phyloP scores from a whole-genome alignment of 2,113 vertebrate species.

The Sprattus sprattus region DNA sequence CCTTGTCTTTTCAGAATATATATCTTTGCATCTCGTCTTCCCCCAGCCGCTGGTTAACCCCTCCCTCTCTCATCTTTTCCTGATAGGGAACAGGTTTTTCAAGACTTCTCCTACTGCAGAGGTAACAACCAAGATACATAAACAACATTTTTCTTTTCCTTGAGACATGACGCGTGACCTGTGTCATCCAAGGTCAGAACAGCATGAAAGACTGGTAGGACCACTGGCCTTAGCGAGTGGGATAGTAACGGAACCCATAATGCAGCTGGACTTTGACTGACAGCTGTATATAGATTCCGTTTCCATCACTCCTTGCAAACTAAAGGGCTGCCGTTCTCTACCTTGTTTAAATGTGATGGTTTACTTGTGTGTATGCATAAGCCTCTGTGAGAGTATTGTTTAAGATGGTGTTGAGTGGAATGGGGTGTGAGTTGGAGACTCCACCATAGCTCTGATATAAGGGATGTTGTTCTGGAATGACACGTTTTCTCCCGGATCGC shows the following conservation, averaged over 20 bases:
- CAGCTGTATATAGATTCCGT: constrained; percentile 77
- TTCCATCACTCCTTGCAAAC: constrained; percentile 65
- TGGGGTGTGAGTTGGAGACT: background rate
- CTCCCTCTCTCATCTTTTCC: constrained; percentile 27
- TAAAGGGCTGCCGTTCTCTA: background rate
- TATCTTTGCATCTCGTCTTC: constrained; percentile 53
- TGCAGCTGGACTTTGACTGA: constrained; percentile 69
- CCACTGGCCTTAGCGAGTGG: constrained; percentile 55
- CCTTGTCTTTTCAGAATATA: background rate
- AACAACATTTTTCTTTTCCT: constrained; percentile 41
- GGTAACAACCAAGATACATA: constrained; percentile 48
- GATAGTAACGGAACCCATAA: constrained; percentile 83
- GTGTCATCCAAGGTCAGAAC: background rate
- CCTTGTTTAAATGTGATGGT: too few relatives aligned
- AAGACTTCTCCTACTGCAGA: constrained; percentile 46
- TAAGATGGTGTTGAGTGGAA: background rate
- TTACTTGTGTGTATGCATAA: background rate
- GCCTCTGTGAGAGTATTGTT: background rate
- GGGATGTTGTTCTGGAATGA: constrained; percentile 85
- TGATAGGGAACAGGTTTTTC: constrained; percentile 57
- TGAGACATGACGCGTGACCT: constrained; percentile 16
- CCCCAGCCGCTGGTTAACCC: constrained; percentile 43
- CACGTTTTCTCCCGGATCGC: constrained; percentile 99
- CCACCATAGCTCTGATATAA: background rate
- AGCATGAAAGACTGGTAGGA: background rate